phyloP scores from a whole-genome alignment of 2,113 vertebrate genomes.

The Pedionomus torquatus region DNA sequence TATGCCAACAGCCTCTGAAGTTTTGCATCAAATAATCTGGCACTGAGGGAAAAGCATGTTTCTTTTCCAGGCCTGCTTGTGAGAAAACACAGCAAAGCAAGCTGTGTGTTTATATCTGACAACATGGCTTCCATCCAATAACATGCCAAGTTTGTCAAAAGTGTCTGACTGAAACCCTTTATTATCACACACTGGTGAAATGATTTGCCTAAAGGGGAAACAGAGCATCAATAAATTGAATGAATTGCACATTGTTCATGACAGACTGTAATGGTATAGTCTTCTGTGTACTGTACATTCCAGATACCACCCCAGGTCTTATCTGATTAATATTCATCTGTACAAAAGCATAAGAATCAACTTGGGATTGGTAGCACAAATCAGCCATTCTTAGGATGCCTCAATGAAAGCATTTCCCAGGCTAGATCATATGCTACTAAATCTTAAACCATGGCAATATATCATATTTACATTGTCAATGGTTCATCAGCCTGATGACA shows the following conservation, averaged over 20 bases:
- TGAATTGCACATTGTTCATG: conserved; percentile 77
- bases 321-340: background rate
- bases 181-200: conserved; percentile 65
- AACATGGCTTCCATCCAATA: conserved; percentile 71
- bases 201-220: conserved; percentile 74
- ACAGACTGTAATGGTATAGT: background rate
- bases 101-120: conserved; percentile 67
- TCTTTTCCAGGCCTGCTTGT: conserved; percentile 64
- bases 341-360: background rate
- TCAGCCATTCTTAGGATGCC: background rate
- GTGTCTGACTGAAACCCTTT: conserved; percentile 72
- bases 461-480: background rate
- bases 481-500: background rate
- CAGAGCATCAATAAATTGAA: conserved; percentile 69
- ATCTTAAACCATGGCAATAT: background rate
- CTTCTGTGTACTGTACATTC: conserved; percentile 26
- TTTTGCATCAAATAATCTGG: conserved; percentile 35
- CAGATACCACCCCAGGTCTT: conserved; percentile 8
- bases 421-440: background rate
- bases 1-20: background rate
- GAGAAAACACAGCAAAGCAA: conserved; percentile 74
- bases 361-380: background rate
- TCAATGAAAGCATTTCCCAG: background rate
- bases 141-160: conserved; percentile 79
- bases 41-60: conserved; percentile 53